These are phyloP conservation scores for Nothoprocta pentlandii DNA, from an alignment of 2,113 vertebrate species.

Conservation along the genomic window DNA sequence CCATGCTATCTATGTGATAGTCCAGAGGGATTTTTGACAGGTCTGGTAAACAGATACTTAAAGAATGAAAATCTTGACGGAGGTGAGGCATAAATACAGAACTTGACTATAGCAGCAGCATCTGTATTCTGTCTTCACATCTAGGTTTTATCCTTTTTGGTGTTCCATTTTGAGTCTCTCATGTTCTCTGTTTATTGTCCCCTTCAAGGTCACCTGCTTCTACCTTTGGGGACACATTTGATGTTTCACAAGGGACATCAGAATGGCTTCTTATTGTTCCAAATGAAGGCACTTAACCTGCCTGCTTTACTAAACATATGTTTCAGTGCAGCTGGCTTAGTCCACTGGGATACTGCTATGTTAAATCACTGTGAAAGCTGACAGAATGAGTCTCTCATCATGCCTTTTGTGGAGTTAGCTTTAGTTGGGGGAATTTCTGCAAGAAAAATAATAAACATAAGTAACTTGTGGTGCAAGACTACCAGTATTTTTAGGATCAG, in stretches of 20 bases:
- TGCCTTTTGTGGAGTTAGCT: not conserved
- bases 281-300: constrained; percentile 17
- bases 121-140: not conserved
- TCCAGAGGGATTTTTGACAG: not conserved
- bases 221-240: constrained; percentile 55
- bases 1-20: not conserved
- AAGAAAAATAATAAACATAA: constrained; percentile 1
- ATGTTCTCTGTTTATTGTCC: not conserved
- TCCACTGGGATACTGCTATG: constrained; percentile 38
- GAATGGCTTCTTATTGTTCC: constrained; percentile 53
- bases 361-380: constrained; percentile 56
- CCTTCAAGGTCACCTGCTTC: constrained; percentile 48
- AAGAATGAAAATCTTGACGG: not conserved
- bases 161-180: constrained; percentile 28
- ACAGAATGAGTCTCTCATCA: constrained; percentile 45
- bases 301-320: constrained; percentile 62
- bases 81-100: not conserved
- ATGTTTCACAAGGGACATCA: constrained; percentile 59
- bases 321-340: constrained; percentile 59
- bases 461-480: not conserved
- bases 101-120: not conserved
- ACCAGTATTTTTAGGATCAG: not conserved
- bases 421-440: not conserved
- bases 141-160: constrained; percentile 6
- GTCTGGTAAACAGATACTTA: not conserved